Evolutionary conservation across 2,888 invertebrate species (phyloP), one percentile per base, ranked within the genome.

Genomic region (Pasiphila rectangulata): DNA sequence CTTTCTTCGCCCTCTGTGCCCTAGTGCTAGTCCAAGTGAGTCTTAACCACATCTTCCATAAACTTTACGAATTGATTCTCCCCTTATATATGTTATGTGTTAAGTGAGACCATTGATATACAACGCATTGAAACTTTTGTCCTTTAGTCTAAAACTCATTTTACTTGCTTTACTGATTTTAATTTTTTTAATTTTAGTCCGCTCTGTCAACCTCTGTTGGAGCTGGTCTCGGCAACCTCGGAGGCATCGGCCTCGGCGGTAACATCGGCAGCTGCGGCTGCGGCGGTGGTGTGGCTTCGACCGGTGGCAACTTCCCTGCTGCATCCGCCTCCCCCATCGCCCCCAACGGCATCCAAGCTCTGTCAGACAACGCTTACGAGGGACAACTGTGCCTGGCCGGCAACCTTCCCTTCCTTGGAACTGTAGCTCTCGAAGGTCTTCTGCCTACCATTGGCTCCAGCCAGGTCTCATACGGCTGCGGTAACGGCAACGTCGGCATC

Each of bases 341-440:
- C 0, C 72, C 73, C 13, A 61, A 55, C 16, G 76, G 76, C 2
- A 62, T 78, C 10, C 60, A 64, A 3, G 61, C 75, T 17, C 47
- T 59, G 1, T 72, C 75, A 25, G 74, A 72, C 21, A 75, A 74
- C 38, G 56, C 51, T 0, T 67, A 69, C 41, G 72, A 70, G 51
- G 74, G 75, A 15, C 38, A 61, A 10, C 42, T 75, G 2, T 44
- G 56, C 1, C 63, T 70, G 2, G 53, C 54, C n/a, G 77, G 75
- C 21, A 62, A 72, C 39, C 45, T 75, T 17, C 75, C 72, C 4
- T 71, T 75, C 61, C 46, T 72, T 4, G 69, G 72, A 6, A 61
- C 72, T n/a, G 73, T 70, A 0, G 64, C 51, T 2, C 46, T 75
- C 20, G 63, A 67, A 29, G 72, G 72, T 3, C 50, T 44, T n/a